These are phyloP conservation scores for Rhegmatorhina hoffmannsi DNA, from an alignment of 2,113 vertebrate species.

Conservation along the genomic window DNA sequence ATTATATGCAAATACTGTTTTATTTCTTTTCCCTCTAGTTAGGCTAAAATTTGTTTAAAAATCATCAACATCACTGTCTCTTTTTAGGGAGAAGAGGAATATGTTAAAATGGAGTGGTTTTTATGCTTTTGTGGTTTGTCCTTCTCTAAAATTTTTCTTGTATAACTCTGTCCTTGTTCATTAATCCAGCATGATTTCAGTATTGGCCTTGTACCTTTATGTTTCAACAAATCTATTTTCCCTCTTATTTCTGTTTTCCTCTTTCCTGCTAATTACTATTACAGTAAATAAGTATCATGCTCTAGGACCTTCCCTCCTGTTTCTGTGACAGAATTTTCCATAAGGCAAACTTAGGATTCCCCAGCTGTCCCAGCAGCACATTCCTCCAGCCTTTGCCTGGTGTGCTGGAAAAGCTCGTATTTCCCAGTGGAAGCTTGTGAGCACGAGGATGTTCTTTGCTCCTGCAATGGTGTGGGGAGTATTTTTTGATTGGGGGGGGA, in stretches of 20 bases:
- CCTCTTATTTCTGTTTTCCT: background rate
- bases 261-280: background rate
- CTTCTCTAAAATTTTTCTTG: background rate
- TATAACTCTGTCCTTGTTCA: background rate
- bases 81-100: background rate
- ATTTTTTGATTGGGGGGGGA: no score
- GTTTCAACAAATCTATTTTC: background rate
- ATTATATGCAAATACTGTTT: background rate
- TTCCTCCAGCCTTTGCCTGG: background rate
- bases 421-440: background rate
- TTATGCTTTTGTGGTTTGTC: background rate
- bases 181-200: background rate
- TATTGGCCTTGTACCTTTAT: background rate
- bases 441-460: background rate
- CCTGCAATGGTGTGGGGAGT: background rate
- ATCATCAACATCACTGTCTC: background rate
- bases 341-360: background rate
- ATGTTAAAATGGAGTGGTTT: background rate
- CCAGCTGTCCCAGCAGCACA: background rate
- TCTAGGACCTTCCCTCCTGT: background rate
- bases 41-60: background rate
- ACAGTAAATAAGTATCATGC: background rate
- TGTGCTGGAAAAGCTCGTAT: background rate
- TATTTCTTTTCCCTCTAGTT: background rate
- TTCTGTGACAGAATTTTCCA: background rate